Conservation (phyloP, 2,113 vertebrate genomes). For the Damaliscus lunatus region DNA sequence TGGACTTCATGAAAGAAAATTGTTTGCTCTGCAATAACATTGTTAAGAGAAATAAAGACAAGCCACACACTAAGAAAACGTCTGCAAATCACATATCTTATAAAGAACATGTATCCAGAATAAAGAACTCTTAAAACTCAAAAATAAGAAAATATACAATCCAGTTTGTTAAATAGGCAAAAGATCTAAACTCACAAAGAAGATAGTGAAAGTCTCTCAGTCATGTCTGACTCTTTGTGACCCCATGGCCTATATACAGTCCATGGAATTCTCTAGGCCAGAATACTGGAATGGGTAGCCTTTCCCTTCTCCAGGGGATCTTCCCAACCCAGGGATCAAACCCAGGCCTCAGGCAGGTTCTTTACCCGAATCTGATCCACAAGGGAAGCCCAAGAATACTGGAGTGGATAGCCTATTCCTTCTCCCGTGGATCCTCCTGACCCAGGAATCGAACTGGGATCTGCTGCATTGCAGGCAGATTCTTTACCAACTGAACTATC, state of each 20-base stretch:
- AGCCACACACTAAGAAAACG: neutral
- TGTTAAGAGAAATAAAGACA: neutral
- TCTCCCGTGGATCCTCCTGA: neutral
- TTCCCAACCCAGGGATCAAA: neutral
- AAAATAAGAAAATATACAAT: neutral
- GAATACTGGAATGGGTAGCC: neutral
- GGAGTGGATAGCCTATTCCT: neutral
- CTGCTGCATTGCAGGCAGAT: neutral
- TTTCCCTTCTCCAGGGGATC: neutral
- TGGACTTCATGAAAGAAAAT: neutral
- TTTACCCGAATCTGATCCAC: neutral
- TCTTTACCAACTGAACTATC: neutral
- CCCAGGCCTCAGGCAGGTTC: neutral
- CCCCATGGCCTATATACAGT: neutral
- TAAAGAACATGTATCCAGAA: neutral
- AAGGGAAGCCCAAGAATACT: neutral
- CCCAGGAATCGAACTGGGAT: neutral
- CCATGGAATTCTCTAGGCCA: neutral
- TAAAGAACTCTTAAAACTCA: neutral
- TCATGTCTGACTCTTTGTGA: neutral
- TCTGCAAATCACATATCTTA: neutral
- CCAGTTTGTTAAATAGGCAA: neutral
- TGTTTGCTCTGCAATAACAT: neutral
- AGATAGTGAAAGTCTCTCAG: neutral
- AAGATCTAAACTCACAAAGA: neutral